Evolutionary conservation across 2,888 invertebrate genomes (phyloP), one percentile per base, ranked within the genome.

Genomic region (Heliconius erato): DNA sequence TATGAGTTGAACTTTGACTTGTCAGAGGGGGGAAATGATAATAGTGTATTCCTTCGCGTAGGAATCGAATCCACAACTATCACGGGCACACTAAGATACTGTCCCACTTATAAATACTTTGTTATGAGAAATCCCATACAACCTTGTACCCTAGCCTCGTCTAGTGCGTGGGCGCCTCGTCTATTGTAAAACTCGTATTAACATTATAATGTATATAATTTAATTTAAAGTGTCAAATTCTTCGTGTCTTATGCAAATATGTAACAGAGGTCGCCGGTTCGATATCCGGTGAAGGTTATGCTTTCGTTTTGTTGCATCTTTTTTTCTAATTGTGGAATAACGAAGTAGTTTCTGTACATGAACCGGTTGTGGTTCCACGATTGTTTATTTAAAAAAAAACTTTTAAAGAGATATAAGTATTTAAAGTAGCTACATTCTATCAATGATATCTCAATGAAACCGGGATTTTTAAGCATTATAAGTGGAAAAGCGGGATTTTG

Each of bases 191-290:
- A 63, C n/a, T 9, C 35, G 0, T n/a, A 63, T 26, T 59, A 76
- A 35, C 63, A 76, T 76, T 59, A 76, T 76, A 76, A 63, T 76
- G 76, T 32, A 76, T 76, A 76, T 76, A 76, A 76, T 76, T 76
- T 63, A 76, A 76, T 76, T 35, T 76, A 35, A 63, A 76, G 35
- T 76, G 76, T 40, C 76, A 76, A 76, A 72, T 72, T 72, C 72
- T 72, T 72, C 72, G 72, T 49, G 72, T 44, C 72, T 16, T 26
- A 72, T 72, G 72, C 44, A 72, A 72, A 72, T 72, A n/a, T n/a
- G n/a, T 26, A 26, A 9, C 32, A 76, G 74, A 54, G 74, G 74
- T 76, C 74, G 32, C 23, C 32, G 7, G 74, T 76, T 76, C 59
- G 54, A 76, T 12, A 54, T 32, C 74, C 74, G 28, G 59, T 76